Evolutionary conservation across 2,888 invertebrate genomes (phyloP), one percentile per base, ranked within the genome.

Genomic region (Cephus runcator): DNA sequence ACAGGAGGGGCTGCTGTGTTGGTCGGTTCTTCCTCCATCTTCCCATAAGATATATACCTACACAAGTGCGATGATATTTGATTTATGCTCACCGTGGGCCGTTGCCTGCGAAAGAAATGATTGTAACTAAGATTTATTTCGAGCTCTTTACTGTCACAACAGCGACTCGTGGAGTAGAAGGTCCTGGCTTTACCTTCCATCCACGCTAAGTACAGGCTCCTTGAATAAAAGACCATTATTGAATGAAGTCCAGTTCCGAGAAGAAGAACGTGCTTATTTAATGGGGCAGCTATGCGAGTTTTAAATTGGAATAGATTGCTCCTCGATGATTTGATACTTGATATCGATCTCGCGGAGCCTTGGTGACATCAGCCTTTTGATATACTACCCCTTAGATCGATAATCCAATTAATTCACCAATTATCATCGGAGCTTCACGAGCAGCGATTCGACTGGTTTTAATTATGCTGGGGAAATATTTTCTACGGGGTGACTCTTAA

Each of bases 51-150:
- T 71, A 15, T 23, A 31, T 34, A 31, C 71, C 71, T 71, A 71
- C 76, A 81, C 78, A 83, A 75, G 82, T 82, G 83, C 87, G 87
- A 88, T 89, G 88, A 84, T 87, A 84, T 85, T 87, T 89, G 89
- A 89, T 89, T 89, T 88, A 89, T 89, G 86, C 79, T 77, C 85
- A 85, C 85, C 84, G 87, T 88, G 85, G 88, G 88, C 86, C 85
- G 85, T 83, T 82, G 87, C 84, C 85, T 85, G 86, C 85, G 84
- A 88, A 89, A 88, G 88, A 88, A 89, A 87, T 87, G 86, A 88
- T 87, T 88, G 85, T 87, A 89, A 88, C 88, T 86, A 88, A 89
- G 89, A 89, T 89, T 89, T 89, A 89, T 89, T 88, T 87, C 85
- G 85, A 85, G 86, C 89, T 88, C 89, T 89, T 89, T 88, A 88